These are phyloP conservation scores for Coecobrya sp. DNA, from an alignment of 2,888 invertebrate genomes.

Conservation along the genomic window DNA sequence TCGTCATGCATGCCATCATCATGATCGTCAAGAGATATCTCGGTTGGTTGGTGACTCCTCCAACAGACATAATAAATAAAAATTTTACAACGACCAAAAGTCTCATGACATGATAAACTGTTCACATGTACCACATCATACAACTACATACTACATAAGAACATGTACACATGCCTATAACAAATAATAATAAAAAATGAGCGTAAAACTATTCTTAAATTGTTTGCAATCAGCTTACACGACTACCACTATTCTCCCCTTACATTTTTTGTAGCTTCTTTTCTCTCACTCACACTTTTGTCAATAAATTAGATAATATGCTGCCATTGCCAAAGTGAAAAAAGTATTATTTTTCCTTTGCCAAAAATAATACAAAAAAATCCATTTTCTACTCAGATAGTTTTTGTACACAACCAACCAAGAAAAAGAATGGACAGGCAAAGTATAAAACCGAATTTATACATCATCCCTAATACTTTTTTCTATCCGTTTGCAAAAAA, in stretches of 20 bases:
- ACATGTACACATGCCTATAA: no score
- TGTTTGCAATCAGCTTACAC: neutral
- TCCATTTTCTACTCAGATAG: neutral
- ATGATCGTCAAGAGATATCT: slow-evolving; percentile 5
- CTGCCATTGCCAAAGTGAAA: neutral
- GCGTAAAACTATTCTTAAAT: neutral
- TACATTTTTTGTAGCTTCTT: neutral
- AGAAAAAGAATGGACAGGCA: slow-evolving; percentile 38
- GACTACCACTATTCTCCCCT: neutral
- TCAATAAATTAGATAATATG: slow-evolving; percentile 21
- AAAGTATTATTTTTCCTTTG: slow-evolving; percentile 4
- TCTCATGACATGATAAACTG: slow-evolving; percentile 48
- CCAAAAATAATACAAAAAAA: slow-evolving; percentile 45
- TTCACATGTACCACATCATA: neutral
- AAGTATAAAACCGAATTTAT: slow-evolving; percentile 4
- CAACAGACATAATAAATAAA: slow-evolving; percentile 57
- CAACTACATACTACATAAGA: neutral
- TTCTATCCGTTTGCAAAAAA: neutral
- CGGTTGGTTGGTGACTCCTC: slow-evolving; percentile 47
- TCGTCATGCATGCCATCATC: neutral
- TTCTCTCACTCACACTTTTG: neutral
- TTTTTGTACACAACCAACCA: neutral
- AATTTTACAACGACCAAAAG: slow-evolving; percentile 40
- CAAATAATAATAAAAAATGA: neutral
- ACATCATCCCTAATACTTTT: neutral